Conservation (phyloP, 53 echinoderm and acorn worm genomes). For the Temnopleurus reevesii region DNA sequence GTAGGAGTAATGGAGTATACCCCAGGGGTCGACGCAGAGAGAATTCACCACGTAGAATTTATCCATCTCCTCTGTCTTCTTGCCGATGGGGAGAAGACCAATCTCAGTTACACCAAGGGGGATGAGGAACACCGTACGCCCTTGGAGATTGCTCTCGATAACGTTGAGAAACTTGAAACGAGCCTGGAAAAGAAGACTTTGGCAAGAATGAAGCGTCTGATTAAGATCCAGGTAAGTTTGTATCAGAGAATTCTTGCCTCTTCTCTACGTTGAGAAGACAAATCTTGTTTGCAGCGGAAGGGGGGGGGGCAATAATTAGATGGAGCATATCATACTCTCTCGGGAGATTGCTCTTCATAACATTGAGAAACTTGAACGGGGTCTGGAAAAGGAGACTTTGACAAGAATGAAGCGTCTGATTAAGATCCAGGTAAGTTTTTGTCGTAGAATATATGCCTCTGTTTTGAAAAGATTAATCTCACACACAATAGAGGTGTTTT, state of each 20-base stretch:
- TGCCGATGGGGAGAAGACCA: neutral
- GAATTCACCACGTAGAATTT: neutral
- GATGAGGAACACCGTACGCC: conserved; percentile 13
- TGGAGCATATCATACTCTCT: neutral
- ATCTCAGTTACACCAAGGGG: neutral
- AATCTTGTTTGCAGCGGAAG: neutral
- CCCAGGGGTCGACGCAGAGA: neutral
- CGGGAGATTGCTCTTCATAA: neutral
- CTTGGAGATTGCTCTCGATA: conserved; percentile 10
- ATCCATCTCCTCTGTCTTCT: conserved; percentile 22
- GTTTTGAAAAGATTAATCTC: too few species aligned
- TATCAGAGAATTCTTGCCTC: too few species aligned
- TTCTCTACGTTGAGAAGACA: neutral
- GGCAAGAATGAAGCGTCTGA: neutral
- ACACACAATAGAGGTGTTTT: too few species aligned
- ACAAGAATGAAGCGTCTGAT: neutral
- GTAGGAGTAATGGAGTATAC: conserved; percentile 31
- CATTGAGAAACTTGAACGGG: neutral
- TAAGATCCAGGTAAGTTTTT: neutral
- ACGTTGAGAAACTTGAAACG: neutral
- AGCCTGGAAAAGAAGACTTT: neutral
- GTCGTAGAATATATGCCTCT: too few species aligned
- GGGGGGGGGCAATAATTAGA: neutral
- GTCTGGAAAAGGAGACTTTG: neutral
- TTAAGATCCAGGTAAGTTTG: conserved; percentile 23